Evolutionary conservation across 2,113 vertebrate species (phyloP), one percentile per base, ranked within the genome.

Genomic region (Pristiophorus japonicus): DNA sequence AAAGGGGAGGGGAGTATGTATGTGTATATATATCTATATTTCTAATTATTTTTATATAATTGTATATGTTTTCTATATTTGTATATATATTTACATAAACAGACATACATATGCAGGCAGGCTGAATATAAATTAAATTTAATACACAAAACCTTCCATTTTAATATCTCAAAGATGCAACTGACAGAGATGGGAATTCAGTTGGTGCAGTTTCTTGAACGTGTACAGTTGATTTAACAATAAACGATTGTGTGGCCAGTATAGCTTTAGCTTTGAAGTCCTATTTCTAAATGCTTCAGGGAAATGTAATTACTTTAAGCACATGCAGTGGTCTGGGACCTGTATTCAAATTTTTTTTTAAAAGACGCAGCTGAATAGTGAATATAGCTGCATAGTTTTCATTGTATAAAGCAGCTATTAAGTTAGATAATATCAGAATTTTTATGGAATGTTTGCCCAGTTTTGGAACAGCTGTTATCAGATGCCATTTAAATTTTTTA

Each of bases 381-480:
- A 38, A n/a, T 65, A 96, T 96, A 97, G 97, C 96, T 97, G 96
- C 97, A 96, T 96, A 92, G 70, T 96, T 97, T 97, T 97, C 96
- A 96, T 96, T 96, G 63, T 95, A 78, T 92, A 96, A 45, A 67
- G 38, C 92, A 94, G 38, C 63, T 45, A 67, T 67, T 66, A 94
- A 67, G 8, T 67, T 94, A 96, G 96, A 96, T 47, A 65, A 47
- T 96, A 59, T 96, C 96, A 78, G 95, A 30, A 97, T 97, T 96
- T 96, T 42, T 96, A 96, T 96, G 96, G 96, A 96, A 78, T 0
- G 0, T 62, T 38, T 95, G 65, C 96, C 96, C 45, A 94, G 96
- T 96, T 96, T 96, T 96, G 96, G 96, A 97, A 96, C 62, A 96
- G 88, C 96, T 96, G 16, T 96, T 96, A 96, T 75, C 95, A 95